These are phyloP conservation scores for Phaenicophaeus curvirostris DNA, from an alignment of 2,797 vertebrate genomes.

Conservation along the genomic window DNA sequence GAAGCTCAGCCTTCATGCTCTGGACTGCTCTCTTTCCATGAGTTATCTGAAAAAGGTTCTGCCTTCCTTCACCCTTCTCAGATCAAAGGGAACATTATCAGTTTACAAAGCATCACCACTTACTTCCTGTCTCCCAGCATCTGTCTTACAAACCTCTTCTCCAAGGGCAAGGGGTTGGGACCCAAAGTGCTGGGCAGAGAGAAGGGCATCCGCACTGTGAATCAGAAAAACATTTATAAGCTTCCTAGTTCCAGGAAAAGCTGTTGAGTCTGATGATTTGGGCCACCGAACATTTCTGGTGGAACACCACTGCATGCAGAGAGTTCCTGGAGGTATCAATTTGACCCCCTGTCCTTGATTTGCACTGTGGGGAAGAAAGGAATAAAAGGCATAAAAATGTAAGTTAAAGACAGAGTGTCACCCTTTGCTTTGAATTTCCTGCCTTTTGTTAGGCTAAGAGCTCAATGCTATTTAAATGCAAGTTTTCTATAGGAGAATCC, in stretches of 20 bases:
- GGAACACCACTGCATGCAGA: neutral
- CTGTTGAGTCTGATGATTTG: neutral
- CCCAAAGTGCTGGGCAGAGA: neutral
- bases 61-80: constrained; percentile 55
- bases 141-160: neutral
- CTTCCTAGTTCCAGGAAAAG: neutral
- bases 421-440: constrained; percentile 62
- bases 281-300: neutral
- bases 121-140: constrained; percentile 19
- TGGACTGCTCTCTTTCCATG: neutral
- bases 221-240: neutral
- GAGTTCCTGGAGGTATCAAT: neutral
- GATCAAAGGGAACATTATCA: constrained; percentile 67
- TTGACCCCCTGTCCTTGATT: constrained; percentile 47
- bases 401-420: constrained; percentile 44
- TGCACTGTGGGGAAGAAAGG: constrained; percentile 1
- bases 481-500: neutral
- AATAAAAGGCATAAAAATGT: constrained; percentile 62
- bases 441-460: constrained; percentile 59
- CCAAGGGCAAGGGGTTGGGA: neutral
- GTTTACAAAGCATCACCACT: constrained; percentile 32
- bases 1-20: constrained; percentile 15
- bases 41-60: constrained; percentile 57
- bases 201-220: neutral
- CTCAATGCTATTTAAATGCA: constrained; percentile 53